Conservation (phyloP, 2,113 vertebrate species). For the Synchiropus splendidus region DNA sequence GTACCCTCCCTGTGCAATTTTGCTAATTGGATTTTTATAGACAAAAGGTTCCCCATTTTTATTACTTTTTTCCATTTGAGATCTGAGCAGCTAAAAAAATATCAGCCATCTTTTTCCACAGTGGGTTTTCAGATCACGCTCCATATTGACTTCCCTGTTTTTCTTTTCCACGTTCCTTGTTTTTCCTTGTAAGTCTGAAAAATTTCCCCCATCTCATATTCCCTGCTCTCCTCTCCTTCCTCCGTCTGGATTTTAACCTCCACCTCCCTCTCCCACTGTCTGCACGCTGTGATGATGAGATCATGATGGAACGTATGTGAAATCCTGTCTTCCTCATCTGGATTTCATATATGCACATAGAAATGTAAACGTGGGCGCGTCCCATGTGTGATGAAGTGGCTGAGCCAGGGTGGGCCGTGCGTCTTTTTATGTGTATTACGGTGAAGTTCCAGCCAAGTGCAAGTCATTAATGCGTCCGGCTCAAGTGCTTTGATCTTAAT, state of each 20-base stretch:
- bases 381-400: constrained; percentile 1
- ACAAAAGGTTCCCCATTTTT: too few relatives aligned
- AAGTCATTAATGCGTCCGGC: constrained; percentile 30
- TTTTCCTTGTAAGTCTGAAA: not conserved
- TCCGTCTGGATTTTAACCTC: constrained; percentile 5
- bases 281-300: constrained; percentile 17
- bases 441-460: constrained; percentile 18
- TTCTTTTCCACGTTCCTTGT: not conserved
- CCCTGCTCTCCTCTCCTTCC: constrained; percentile 1
- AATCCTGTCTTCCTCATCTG: constrained; percentile 27
- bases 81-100: too few relatives aligned
- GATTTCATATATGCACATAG: constrained; percentile 23
- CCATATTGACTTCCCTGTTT: not conserved
- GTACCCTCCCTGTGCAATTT: too few relatives aligned
- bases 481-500: constrained; percentile 38
- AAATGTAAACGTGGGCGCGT: constrained; percentile 12
- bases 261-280: not conserved
- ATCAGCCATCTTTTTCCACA: not conserved
- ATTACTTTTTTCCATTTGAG: too few relatives aligned
- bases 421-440: constrained; percentile 1
- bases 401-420: not conserved
- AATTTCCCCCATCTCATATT: not conserved
- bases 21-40: too few relatives aligned
- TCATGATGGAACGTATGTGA: constrained; percentile 29
- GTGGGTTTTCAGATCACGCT: not conserved